Percentiles rank a stretch among this genome's conserved stretches.
Evolutionary conservation across 2,888 invertebrate species (phyloP).

Genomic region (Philereme vetulata): DNA sequence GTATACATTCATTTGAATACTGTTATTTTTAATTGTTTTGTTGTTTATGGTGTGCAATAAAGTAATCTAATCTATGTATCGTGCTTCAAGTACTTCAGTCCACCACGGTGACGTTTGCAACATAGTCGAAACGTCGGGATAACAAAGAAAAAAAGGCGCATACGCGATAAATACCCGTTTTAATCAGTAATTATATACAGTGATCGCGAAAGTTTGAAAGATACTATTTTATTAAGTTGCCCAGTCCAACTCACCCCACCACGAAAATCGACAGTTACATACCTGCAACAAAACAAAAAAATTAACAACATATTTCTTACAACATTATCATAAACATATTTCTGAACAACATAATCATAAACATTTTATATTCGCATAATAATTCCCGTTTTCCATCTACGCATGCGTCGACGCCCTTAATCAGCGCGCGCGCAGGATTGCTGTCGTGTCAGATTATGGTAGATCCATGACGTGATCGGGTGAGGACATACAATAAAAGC

Average conservation of each 20-base stretch:
- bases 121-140: too few species aligned
- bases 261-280: conserved; percentile 9
- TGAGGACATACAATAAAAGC: neutral
- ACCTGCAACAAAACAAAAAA: conserved; percentile 32
- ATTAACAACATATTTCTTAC: neutral
- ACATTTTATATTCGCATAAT: conserved; percentile 10
- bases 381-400: conserved; percentile 20
- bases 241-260: neutral
- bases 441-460: conserved; percentile 56
- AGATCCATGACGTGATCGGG: conserved; percentile 44
- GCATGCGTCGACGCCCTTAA: conserved; percentile 57
- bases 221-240: too few species aligned
- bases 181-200: too few species aligned
- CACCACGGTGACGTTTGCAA: too few species aligned
- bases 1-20: too few species aligned
- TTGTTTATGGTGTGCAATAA: too few species aligned
- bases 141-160: too few species aligned
- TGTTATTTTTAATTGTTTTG: too few species aligned
- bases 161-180: too few species aligned
- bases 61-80: too few species aligned
- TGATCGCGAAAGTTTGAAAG: too few species aligned
- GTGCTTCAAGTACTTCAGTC: too few species aligned
- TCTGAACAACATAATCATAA: conserved; percentile 9
- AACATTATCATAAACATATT: conserved; percentile 7
- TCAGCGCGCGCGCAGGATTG: conserved; percentile 53